Percentiles rank a stretch among this genome's conserved stretches.
These are phyloP conservation scores for Notothenia coriiceps DNA, from an alignment of 2,113 vertebrate species.

Conservation along the genomic window DNA sequence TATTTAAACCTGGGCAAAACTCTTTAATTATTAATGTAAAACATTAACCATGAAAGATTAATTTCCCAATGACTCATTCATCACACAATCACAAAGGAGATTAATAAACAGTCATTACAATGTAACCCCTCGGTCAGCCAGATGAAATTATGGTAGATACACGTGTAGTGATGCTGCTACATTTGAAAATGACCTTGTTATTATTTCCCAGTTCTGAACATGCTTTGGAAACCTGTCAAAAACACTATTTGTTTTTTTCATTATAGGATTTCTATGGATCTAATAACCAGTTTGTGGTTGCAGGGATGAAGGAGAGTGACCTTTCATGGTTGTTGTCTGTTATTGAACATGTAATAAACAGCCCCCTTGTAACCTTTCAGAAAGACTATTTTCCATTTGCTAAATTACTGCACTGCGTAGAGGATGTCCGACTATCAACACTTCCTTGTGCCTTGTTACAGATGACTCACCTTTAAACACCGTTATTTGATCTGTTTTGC, in stretches of 20 bases:
- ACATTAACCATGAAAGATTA: conserved; percentile 12
- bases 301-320: conserved; percentile 13
- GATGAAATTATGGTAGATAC: not conserved
- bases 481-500: not conserved
- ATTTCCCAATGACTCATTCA: conserved; percentile 2
- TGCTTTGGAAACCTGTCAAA: not conserved
- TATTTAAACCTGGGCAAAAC: not conserved
- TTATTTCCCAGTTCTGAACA: conserved; percentile 5
- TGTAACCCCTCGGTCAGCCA: not conserved
- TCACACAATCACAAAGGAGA: conserved; percentile 9
- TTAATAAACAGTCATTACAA: not conserved
- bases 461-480: conserved; percentile 34
- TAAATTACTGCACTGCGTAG: not conserved
- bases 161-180: conserved; percentile 7
- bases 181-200: conserved; percentile 8
- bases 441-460: not conserved
- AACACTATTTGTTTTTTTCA: not conserved
- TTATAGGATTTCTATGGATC: too few species aligned
- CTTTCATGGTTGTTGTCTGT: conserved; percentile 5
- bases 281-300: not conserved
- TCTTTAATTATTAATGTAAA: conserved; percentile 25
- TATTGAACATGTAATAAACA: conserved; percentile 13
- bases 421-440: conserved; percentile 1
- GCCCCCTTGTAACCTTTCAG: conserved; percentile 23
- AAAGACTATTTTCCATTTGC: conserved; percentile 4